Percentiles rank a stretch among this genome's conserved stretches.
Evolutionary conservation across 2,797 vertebrate species (phyloP).

Genomic region (Eulemur albifrons): DNA sequence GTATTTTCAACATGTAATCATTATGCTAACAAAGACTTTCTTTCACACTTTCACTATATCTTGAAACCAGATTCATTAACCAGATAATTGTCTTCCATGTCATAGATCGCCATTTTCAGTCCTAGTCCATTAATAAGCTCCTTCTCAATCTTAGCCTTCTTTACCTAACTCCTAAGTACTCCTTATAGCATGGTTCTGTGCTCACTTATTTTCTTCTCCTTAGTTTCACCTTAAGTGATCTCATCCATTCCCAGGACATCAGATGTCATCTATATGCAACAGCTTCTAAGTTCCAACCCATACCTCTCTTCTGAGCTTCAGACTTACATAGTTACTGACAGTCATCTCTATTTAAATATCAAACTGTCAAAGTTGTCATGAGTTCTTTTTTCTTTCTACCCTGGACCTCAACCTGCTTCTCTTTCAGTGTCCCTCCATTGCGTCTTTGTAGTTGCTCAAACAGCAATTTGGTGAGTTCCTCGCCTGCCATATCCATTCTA

Average conservation of each 20-base stretch:
- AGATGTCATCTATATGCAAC: neutral
- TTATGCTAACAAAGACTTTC: neutral
- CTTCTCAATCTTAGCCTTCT: neutral
- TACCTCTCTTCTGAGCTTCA: neutral
- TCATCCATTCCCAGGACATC: neutral
- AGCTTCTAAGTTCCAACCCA: neutral
- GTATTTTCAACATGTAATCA: neutral
- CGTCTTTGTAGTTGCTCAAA: neutral
- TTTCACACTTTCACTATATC: neutral
- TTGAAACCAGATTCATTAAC: neutral
- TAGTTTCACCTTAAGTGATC: neutral
- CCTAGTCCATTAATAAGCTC: neutral
- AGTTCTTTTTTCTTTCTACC: neutral
- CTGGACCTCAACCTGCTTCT: neutral
- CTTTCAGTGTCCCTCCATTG: neutral
- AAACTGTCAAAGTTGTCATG: neutral
- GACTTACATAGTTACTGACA: neutral
- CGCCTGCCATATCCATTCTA: neutral
- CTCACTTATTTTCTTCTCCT: neutral
- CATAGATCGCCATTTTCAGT: neutral
- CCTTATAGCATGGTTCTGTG: neutral
- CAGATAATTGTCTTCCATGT: neutral
- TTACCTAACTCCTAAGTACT: neutral
- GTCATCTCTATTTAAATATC: neutral
- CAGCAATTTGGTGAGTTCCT: neutral